Base-by-base conservation (phyloP, 2,113 vertebrate genomes). In the Aegotheles bennettii region DNA sequence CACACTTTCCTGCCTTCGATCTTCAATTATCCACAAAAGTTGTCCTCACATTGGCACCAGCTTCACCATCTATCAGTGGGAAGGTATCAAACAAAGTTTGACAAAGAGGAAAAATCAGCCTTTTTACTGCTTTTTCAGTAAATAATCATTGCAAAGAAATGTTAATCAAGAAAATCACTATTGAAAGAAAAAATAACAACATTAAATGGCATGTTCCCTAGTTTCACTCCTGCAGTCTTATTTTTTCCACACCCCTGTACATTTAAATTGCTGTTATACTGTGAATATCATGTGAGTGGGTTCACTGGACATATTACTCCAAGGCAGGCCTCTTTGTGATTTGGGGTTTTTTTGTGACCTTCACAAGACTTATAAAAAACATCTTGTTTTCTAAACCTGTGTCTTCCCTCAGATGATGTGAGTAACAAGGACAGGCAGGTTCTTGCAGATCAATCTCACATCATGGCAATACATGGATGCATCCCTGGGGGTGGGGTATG, bases 401-500 rank as follows among this genome's bases (percentile, higher is more conserved):
- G 17, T 42, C 33, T 83, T 65, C 36, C 20, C 15, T 51, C 28
- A 6, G 1, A 28, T 54, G 35, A 54, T 10, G 5, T 13, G 17
- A 70, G 61, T 64, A 38, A 53, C 13, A 63, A 64, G 19, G 33
- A 68, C 38, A 33, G 85, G 21, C 20, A 77, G 47, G 48, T 24
- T 63, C 36, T 65, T 2, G 1, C 26, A 45, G 47, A 40, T 13
- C 1, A 0, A 17, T 56, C 36, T 84, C 53, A 59, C 35, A 38
- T 23, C 59, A 25, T 3, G 6, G 14, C 29, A 29, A 25, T 25
- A 59, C 56, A 5, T 26, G 36, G 33, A 67, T 23, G 28, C 15
- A 35, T 21, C 35, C 1, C 4, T 13, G 47, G 38, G 16, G 31
- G 35, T 6, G n/a, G 7, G 18, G 3, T 28, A 24, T 0, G 4